phyloP scores from a whole-genome alignment of 2,113 vertebrate species.

The Callaeas wilsoni region DNA sequence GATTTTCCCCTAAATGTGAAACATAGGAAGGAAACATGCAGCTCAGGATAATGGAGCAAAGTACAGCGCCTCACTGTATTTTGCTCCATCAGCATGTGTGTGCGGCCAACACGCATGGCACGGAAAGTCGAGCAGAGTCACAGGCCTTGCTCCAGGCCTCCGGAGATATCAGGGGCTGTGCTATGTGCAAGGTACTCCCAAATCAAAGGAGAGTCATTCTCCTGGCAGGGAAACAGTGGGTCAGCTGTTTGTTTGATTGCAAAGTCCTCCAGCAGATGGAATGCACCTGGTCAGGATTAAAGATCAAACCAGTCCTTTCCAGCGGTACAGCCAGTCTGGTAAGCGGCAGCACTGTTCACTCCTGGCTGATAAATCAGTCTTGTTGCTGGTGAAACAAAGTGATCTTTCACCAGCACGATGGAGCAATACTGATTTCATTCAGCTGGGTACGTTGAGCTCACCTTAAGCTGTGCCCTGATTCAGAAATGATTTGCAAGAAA shows the following conservation, averaged over 20 bases:
- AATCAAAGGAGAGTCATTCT: background rate
- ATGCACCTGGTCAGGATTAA: background rate
- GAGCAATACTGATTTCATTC: background rate
- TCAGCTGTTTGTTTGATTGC: background rate
- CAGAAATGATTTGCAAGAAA: background rate
- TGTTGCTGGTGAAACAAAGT: background rate
- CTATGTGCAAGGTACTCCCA: background rate
- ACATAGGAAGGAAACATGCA: background rate
- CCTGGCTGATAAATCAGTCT: background rate
- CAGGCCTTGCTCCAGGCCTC: background rate
- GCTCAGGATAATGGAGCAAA: background rate
- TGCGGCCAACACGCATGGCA: accelerated
- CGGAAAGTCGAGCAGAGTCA: background rate
- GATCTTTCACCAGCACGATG: background rate
- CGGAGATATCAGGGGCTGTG: background rate
- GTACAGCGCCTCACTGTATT: accelerated
- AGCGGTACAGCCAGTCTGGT: background rate
- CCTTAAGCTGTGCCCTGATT: background rate
- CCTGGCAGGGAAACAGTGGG: background rate
- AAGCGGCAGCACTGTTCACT: background rate
- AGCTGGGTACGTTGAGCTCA: background rate
- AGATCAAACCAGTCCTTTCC: background rate
- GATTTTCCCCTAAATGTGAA: constrained; percentile 65
- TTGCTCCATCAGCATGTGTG: accelerated
- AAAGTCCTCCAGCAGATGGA: background rate